A percentile compares a stretch with the other conserved stretches of the same genome.
Conservation (phyloP, 2,888 invertebrate genomes). For the Rhabditoides inermis region DNA sequence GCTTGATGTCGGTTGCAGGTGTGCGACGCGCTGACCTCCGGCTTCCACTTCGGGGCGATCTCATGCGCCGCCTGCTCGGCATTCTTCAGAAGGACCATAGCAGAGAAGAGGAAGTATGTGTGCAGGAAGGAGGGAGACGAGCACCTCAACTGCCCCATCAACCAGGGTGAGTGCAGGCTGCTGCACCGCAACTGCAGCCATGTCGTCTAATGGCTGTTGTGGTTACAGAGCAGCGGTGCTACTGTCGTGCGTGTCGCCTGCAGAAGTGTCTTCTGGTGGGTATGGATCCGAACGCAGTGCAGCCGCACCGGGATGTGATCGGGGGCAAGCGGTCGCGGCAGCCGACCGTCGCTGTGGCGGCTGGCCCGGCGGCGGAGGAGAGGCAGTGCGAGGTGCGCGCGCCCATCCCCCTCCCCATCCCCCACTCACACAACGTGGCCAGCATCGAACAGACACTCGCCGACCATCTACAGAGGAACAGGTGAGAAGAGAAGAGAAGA, state of each 20-base stretch:
- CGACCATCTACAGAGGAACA: conserved; percentile 8
- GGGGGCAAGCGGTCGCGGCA: too few species aligned
- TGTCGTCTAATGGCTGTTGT: neutral
- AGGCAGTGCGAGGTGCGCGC: too few species aligned
- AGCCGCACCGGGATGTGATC: conserved; percentile 8
- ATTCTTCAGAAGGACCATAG: conserved; percentile 8
- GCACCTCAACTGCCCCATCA: conserved; percentile 9
- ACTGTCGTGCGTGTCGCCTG: conserved; percentile 9
- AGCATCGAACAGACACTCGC: conserved; percentile 4
- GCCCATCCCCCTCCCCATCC: too few species aligned
- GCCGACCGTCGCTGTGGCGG: neutral
- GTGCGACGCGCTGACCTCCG: conserved; percentile 9
- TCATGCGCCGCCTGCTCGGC: conserved; percentile 8
- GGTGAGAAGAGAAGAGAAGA: neutral
- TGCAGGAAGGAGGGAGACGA: conserved; percentile 9
- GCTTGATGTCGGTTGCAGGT: too few species aligned
- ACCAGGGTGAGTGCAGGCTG: conserved; percentile 2
- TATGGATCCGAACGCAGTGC: conserved; percentile 9
- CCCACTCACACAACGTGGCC: too few species aligned
- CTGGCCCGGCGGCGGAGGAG: neutral
- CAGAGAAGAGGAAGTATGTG: conserved; percentile 5
- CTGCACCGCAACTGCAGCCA: neutral
- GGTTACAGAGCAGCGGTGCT: conserved; percentile 5
- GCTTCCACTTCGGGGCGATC: conserved; percentile 9
- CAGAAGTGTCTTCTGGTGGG: conserved; percentile 9